Conservation (phyloP, 2,113 vertebrate genomes). For the Daboia siamensis region DNA sequence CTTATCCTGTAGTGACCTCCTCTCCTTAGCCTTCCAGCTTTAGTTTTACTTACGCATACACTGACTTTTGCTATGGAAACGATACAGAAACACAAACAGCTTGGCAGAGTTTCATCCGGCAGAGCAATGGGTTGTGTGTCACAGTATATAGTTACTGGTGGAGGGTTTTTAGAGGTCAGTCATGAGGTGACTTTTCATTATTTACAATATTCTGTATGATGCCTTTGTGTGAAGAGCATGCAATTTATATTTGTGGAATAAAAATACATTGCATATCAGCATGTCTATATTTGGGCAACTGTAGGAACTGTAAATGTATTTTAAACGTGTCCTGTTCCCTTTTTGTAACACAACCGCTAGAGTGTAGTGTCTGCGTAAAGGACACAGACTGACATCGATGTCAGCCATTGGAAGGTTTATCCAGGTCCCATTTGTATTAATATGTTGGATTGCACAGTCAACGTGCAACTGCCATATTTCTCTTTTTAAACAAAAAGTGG, state of each 20-base stretch:
- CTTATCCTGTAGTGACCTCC: slow-evolving; percentile 79
- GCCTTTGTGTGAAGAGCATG: slow-evolving; percentile 5
- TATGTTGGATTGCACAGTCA: slow-evolving; percentile 21
- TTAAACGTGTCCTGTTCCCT: slow-evolving; percentile 66
- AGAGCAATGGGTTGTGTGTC: slow-evolving; percentile 73
- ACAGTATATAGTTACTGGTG: slow-evolving; percentile 73
- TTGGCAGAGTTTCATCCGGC: slow-evolving; percentile 70
- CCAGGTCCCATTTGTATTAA: slow-evolving; percentile 47
- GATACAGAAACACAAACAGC: slow-evolving; percentile 88
- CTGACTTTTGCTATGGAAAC: slow-evolving; percentile 90
- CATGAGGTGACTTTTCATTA: slow-evolving; percentile 54
- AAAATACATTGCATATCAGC: neutral
- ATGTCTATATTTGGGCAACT: slow-evolving; percentile 19
- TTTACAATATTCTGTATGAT: slow-evolving; percentile 20
- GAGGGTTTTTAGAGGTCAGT: slow-evolving; percentile 64
- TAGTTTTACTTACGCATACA: slow-evolving; percentile 79
- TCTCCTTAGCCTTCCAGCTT: slow-evolving; percentile 76
- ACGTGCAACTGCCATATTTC: neutral
- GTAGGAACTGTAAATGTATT: slow-evolving; percentile 69
- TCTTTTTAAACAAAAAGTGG: neutral
- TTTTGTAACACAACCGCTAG: slow-evolving; percentile 63
- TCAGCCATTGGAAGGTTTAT: slow-evolving; percentile 54
- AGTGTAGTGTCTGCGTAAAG: slow-evolving; percentile 58
- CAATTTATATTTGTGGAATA: neutral
- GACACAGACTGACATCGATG: slow-evolving; percentile 69